Evolutionary conservation across 2,888 invertebrate species (phyloP).

Genomic region (Poecilobothrus nobilitatus): DNA sequence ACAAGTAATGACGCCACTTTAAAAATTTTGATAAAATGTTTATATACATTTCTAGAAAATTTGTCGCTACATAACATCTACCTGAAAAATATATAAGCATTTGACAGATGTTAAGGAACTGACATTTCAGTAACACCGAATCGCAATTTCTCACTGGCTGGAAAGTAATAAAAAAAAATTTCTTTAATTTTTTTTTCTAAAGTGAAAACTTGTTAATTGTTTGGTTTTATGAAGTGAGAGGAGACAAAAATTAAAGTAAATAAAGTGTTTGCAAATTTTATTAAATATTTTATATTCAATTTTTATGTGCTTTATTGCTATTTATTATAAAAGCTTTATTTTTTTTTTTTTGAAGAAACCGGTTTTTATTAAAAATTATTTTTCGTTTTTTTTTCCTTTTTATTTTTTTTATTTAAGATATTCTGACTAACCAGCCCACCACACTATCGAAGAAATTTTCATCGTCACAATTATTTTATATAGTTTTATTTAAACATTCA

Average conservation of each 20-base stretch:
- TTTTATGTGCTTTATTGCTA: background rate
- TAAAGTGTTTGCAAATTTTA: background rate
- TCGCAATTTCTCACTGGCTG: background rate
- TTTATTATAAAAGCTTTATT: background rate
- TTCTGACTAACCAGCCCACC: too few species aligned
- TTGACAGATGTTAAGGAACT: background rate
- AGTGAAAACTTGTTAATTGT: background rate
- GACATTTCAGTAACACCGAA: slow-evolving; percentile 3
- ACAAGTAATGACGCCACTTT: too few species aligned
- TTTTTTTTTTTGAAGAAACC: background rate
- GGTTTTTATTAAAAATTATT: background rate
- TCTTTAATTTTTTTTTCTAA: background rate
- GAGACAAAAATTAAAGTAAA: background rate
- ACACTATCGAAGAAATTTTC: too few species aligned
- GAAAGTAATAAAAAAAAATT: background rate
- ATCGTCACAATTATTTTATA: too few species aligned
- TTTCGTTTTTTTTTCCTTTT: too few species aligned
- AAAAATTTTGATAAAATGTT: background rate
- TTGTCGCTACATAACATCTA: too few species aligned
- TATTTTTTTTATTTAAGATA: too few species aligned
- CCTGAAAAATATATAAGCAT: too few species aligned
- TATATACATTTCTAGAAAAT: background rate
- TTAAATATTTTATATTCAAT: background rate
- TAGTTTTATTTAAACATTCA: too few species aligned
- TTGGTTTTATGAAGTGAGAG: background rate